Base-by-base conservation (phyloP, 2,888 invertebrate species). In the Drosophila demipolita region DNA sequence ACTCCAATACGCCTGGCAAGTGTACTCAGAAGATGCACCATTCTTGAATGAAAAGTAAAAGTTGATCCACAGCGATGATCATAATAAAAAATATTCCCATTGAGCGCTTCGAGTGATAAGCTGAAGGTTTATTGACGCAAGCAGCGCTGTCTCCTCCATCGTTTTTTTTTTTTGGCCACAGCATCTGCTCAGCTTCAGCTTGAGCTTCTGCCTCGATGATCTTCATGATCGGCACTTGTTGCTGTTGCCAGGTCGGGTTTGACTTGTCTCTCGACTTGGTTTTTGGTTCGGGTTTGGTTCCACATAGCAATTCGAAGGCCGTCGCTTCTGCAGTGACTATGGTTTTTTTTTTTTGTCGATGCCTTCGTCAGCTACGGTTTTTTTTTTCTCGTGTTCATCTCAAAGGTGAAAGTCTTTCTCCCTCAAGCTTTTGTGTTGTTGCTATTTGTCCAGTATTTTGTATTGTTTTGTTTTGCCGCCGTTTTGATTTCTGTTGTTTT, bases 351-450 rank as follows among this genome's bases (percentile, higher is more conserved):
- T 53, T 72, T 59, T 66, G 45, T 33, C 55, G 57, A 20, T 75
- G 36, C 61, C 54, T 68, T 36, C 36, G 36, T 73, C 71, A 57
- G 42, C 40, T 60, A 72, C 65, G 45, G 36, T 72, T 72, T 29
- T 59, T 60, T 60, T 55, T 53, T 58, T 49, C 42, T 38, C 48
- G 54, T 70, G 58, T 66, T 80, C 72, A 75, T 88, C 76, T 81
- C 82, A 72, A 71, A 81, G 90, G 90, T 90, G 90, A 90, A 90
- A 90, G 90, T 90, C 88, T 90, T 89, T 89, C 90, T 83, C 90
- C 88, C 90, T 81, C 77, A 73, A 88, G 88, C 88, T 77, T 68
- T 78, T 12, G 8, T 78, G 74, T 73, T 77, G 84, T 77, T 75
- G 75, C 65, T 78, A 74, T 83, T 75, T 75, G 75, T 79, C 76